These are phyloP conservation scores for Clarias pachynema DNA, from an alignment of 2,797 vertebrate genomes.

Conservation along the genomic window DNA sequence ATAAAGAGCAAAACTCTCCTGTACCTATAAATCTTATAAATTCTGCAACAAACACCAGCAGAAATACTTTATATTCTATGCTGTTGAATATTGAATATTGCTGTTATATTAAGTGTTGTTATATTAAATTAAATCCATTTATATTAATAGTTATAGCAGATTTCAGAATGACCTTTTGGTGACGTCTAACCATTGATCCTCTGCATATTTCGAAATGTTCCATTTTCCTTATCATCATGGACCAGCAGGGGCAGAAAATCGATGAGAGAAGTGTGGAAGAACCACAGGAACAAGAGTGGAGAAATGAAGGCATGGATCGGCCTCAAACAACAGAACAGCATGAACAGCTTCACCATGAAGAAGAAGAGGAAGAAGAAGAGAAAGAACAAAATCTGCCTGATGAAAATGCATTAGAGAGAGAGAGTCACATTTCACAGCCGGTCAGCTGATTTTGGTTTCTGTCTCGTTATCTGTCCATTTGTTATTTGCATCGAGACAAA, in stretches of 20 bases:
- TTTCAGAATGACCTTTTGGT: background rate
- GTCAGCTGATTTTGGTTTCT: slow-evolving; percentile 57
- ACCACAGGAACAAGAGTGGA: slow-evolving; percentile 74
- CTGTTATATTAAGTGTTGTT: background rate
- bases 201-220: slow-evolving; percentile 4
- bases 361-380: slow-evolving; percentile 65
- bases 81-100: background rate
- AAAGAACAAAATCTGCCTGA: slow-evolving; percentile 65
- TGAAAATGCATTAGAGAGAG: slow-evolving; percentile 73
- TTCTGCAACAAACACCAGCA: background rate
- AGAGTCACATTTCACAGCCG: slow-evolving; percentile 63
- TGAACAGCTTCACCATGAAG: slow-evolving; percentile 78
- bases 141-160: background rate
- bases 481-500: slow-evolving; percentile 2
- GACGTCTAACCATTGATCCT: background rate
- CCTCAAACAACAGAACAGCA: slow-evolving; percentile 88
- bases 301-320: slow-evolving; percentile 91
- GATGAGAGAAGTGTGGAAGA: slow-evolving; percentile 38
- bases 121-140: background rate
- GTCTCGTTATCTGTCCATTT: slow-evolving; percentile 2
- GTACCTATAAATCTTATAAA: too few relatives aligned
- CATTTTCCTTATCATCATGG: slow-evolving; percentile 5
- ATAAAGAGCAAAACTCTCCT: too few relatives aligned
- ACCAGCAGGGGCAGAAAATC: slow-evolving; percentile 1
- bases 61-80: background rate